Evolutionary conservation across 2,797 vertebrate genomes (phyloP), one percentile per base, ranked within the genome.

Genomic region (Eidolon dupreanum): DNA sequence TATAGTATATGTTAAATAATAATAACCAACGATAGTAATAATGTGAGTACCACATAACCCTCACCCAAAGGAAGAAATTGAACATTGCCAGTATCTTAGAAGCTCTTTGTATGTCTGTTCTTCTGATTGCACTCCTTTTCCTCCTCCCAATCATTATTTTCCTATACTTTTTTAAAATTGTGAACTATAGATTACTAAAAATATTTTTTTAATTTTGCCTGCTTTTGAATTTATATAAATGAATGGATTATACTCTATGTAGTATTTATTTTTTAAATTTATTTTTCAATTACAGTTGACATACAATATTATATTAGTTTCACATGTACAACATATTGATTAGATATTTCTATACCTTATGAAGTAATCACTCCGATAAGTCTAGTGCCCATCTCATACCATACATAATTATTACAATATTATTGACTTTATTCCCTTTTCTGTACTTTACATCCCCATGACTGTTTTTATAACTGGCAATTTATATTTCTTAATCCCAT

Each of bases 141-240:
- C 9, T 92, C 43, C 51, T 85, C 11, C 17, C 43, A 88, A 12
- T 74, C 57, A 73, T 90, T 71, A 73, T 75, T 94, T 87, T 78
- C 55, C 49, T 28, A 79, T 46, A 36, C 41, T 65, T 73, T 87
- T 17, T 38, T 12, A 73, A 91, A 81, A 57, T 28, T 55, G 41
- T 82, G 22, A 89, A 71, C 28, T 81, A 31, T 61, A 4, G 53
- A 65, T 86, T 15, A 66, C 38, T 71, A 70, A 92, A 88, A 94
- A 49, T 68, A 92, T 46, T 79, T 33, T 74, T 24, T 41, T 12
- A 49, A 26, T 55, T 90, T 70, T 79, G 36, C 5, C 31, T 73
- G 24, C 3, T 90, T 68, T 90, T 95, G 33, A 71, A 75, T 33
- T 92, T 86, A 86, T 13, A 38, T 94, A 83, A 90, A 90, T 19